These are phyloP conservation scores for Paratrypauchen microcephalus DNA, from an alignment of 2,797 vertebrate species.

Conservation along the genomic window DNA sequence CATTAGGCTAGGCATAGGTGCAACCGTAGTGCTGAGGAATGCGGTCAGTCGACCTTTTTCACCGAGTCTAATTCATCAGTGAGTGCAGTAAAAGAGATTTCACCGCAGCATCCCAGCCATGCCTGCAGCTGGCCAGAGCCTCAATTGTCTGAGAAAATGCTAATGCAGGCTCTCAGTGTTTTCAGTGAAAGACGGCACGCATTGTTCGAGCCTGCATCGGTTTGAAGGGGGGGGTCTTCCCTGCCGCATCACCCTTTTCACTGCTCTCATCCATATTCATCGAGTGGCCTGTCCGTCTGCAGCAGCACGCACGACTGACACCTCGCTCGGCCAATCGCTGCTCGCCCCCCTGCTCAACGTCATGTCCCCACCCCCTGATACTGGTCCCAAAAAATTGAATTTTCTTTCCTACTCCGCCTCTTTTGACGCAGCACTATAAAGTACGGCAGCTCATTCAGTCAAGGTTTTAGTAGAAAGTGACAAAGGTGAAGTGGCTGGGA, in stretches of 20 bases:
- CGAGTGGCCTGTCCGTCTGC: conserved; percentile 83
- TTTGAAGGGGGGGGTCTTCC: conserved; percentile 80
- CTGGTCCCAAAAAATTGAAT: conserved; percentile 73
- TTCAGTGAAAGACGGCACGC: conserved; percentile 81
- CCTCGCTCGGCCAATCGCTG: conserved; percentile 71
- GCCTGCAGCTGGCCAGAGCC: conserved; percentile 79
- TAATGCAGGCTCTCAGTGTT: conserved; percentile 80
- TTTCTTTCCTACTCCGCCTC: conserved; percentile 73
- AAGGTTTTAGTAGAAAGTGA: conserved; percentile 66
- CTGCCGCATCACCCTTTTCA: conserved; percentile 83
- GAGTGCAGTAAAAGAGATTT: conserved; percentile 72
- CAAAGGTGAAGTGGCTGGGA: conserved; percentile 66
- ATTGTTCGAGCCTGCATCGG: conserved; percentile 81
- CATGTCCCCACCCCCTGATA: conserved; percentile 64
- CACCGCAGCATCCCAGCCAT: conserved; percentile 82
- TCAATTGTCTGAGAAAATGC: conserved; percentile 81
- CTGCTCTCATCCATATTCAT: conserved; percentile 88
- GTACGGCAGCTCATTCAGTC: conserved; percentile 76
- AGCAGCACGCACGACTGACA: conserved; percentile 78
- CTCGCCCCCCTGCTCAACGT: conserved; percentile 56
- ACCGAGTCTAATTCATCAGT: conserved; percentile 77
- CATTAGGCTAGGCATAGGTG: conserved; percentile 81
- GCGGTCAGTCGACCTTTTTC: conserved; percentile 77
- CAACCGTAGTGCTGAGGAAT: conserved; percentile 81
- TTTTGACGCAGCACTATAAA: conserved; percentile 87